phyloP scores from a whole-genome alignment of 2,888 invertebrate species.

The Drosophila koepferae region DNA sequence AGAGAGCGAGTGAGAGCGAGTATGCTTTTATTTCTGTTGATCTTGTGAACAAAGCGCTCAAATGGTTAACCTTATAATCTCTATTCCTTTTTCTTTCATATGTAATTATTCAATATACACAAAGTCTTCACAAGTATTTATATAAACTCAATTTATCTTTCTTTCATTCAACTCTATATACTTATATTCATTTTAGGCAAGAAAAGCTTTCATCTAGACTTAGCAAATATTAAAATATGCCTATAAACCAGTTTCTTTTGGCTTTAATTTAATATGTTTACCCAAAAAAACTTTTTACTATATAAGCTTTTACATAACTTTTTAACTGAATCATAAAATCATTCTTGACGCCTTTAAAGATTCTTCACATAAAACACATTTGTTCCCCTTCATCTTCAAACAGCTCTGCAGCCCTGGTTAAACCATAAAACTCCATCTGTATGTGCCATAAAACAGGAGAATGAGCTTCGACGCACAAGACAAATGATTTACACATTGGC shows the following conservation, averaged over 20 bases:
- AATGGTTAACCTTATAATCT: too few relatives aligned
- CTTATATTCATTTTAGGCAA: neutral
- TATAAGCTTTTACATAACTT: neutral
- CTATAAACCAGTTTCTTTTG: neutral
- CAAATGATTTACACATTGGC: slow-evolving; percentile 39
- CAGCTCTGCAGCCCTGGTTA: neutral
- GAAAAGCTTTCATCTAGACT: too few relatives aligned
- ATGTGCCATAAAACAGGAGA: slow-evolving; percentile 21
- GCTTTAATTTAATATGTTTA: neutral
- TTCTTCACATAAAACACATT: neutral
- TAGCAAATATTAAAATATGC: neutral
- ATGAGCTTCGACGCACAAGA: slow-evolving; percentile 26
- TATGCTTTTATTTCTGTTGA: too few relatives aligned
- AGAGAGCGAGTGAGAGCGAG: too few relatives aligned
- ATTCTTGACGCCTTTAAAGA: neutral
- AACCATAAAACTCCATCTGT: slow-evolving; percentile 29
- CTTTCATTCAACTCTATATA: neutral
- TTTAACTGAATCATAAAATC: neutral
- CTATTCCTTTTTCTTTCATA: too few relatives aligned
- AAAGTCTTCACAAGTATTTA: too few relatives aligned
- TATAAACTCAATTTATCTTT: too few relatives aligned
- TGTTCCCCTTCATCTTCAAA: neutral
- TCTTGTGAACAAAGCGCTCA: too few relatives aligned
- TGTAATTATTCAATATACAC: too few relatives aligned
- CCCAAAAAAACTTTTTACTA: neutral